Conservation (phyloP, 2,113 vertebrate genomes). For the Psophia crepitans region DNA sequence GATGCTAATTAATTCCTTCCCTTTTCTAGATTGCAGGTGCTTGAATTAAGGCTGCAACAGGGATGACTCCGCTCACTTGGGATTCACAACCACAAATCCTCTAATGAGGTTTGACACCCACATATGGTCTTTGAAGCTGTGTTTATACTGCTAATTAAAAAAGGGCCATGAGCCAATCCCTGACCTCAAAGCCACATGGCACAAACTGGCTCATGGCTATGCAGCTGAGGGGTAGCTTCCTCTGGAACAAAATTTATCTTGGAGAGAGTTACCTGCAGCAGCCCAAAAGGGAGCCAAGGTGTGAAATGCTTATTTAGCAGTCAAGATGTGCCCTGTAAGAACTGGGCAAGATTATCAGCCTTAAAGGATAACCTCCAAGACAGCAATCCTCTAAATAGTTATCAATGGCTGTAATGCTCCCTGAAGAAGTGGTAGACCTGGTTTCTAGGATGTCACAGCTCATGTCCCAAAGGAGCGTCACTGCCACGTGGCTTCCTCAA, state of each 20-base stretch:
- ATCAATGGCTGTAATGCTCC: background rate
- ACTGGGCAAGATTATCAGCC: background rate
- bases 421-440: background rate
- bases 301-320: background rate
- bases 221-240: background rate
- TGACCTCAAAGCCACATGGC: background rate
- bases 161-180: background rate
- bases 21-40: background rate
- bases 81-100: background rate
- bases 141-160: conserved; percentile 13
- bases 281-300: background rate
- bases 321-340: background rate
- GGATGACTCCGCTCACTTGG: background rate
- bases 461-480: background rate
- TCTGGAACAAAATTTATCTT: background rate
- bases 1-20: conserved; percentile 4
- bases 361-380: background rate
- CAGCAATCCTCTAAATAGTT: background rate
- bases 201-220: background rate
- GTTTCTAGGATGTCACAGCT: background rate
- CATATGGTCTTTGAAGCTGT: conserved; percentile 2
- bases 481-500: background rate
- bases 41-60: background rate
- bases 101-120: conserved; percentile 6
- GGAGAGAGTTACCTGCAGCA: background rate